Conservation (phyloP, 2,888 invertebrate genomes). For the Abscondita cerata region DNA sequence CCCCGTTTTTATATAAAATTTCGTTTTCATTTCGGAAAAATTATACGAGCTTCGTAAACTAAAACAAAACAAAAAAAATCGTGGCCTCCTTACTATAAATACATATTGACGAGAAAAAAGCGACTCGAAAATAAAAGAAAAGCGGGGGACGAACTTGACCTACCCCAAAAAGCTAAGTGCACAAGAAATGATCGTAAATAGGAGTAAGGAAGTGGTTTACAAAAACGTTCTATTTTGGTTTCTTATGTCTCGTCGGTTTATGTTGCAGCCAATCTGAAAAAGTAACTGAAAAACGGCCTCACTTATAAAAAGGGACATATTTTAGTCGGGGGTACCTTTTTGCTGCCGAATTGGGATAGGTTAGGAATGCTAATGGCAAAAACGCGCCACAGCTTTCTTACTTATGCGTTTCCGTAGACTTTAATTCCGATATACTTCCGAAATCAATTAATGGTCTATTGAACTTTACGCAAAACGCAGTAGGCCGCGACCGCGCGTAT, state of each 20-base stretch:
- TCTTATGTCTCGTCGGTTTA: slow-evolving; percentile 45
- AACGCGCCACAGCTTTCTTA: slow-evolving; percentile 31
- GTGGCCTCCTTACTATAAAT: background rate
- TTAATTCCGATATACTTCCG: slow-evolving; percentile 16
- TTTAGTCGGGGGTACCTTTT: slow-evolving; percentile 50
- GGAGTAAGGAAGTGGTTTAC: slow-evolving; percentile 39
- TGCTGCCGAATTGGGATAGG: slow-evolving; percentile 41
- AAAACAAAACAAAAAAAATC: background rate
- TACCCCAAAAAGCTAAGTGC: slow-evolving; percentile 25
- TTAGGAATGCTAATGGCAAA: slow-evolving; percentile 38
- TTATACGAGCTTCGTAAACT: no score
- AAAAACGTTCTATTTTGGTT: slow-evolving; percentile 57
- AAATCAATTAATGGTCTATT: slow-evolving; percentile 6
- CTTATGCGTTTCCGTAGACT: slow-evolving; percentile 20
- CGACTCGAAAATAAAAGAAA: background rate
- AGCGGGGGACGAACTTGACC: slow-evolving; percentile 33
- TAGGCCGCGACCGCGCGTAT: no score
- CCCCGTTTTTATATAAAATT: no score
- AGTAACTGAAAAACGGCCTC: slow-evolving; percentile 44
- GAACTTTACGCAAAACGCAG: background rate
- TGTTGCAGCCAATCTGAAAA: slow-evolving; percentile 41
- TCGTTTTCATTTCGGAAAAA: no score
- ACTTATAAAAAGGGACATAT: slow-evolving; percentile 53
- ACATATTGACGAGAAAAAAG: background rate
- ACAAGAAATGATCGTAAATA: slow-evolving; percentile 38